Evolutionary conservation across 2,113 vertebrate species (phyloP).

Genomic region (Oryzias melastigma): DNA sequence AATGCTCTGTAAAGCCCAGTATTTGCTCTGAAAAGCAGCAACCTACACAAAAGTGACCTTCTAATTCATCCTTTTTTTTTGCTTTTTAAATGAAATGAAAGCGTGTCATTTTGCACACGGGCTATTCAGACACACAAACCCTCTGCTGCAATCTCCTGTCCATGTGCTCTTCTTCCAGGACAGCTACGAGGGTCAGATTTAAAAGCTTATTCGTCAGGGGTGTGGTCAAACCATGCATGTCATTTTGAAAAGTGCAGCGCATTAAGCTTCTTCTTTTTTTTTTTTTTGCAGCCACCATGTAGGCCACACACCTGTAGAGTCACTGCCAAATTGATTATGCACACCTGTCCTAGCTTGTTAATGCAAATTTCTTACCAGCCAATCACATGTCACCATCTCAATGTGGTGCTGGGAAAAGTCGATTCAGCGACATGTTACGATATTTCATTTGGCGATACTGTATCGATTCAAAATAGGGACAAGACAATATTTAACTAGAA

Average conservation of each 20-base stretch:
- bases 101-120: slow-evolving; percentile 5
- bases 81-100: slow-evolving; percentile 27
- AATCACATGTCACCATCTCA: too few relatives aligned
- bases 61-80: slow-evolving; percentile 34
- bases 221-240: not conserved
- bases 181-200: slow-evolving; percentile 7
- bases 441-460: too few relatives aligned
- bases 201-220: slow-evolving; percentile 6
- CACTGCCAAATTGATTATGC: too few relatives aligned
- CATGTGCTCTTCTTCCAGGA: slow-evolving; percentile 1
- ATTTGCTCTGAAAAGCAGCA: slow-evolving; percentile 49
- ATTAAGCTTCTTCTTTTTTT: slow-evolving; percentile 4
- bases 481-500: too few relatives aligned
- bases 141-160: not conserved
- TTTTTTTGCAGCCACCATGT: not conserved
- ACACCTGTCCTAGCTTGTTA: too few relatives aligned
- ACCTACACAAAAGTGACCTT: slow-evolving; percentile 44
- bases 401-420: too few relatives aligned
- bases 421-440: too few relatives aligned
- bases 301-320: not conserved
- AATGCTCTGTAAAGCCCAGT: slow-evolving; percentile 27
- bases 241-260: not conserved
- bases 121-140: slow-evolving; percentile 7
- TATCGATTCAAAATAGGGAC: too few relatives aligned
- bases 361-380: too few relatives aligned